Conservation (phyloP, 2,113 vertebrate genomes). For the Boulengeromyrus knoepffleri region DNA sequence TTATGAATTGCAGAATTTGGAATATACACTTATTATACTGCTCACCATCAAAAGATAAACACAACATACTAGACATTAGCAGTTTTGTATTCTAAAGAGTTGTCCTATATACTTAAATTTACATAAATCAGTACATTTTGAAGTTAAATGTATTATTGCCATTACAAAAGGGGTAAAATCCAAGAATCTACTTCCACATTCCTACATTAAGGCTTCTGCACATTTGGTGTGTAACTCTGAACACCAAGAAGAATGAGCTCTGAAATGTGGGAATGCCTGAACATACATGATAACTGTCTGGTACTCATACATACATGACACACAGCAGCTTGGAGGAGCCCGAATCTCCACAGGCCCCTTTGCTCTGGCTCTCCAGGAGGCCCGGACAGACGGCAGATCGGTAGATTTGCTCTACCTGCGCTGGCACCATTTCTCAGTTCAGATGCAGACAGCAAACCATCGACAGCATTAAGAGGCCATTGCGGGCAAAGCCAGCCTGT, state of each 20-base stretch:
- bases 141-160: background rate
- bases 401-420: constrained; percentile 65
- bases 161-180: background rate
- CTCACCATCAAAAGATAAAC: background rate
- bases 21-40: background rate
- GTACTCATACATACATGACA: background rate
- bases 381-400: constrained; percentile 63
- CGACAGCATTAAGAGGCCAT: constrained; percentile 73
- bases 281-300: background rate
- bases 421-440: constrained; percentile 72
- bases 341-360: constrained; percentile 45
- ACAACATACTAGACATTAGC: background rate
- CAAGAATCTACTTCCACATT: background rate
- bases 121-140: background rate
- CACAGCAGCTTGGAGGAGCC: constrained; percentile 28
- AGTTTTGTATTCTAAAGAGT: background rate
- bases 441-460: constrained; percentile 72
- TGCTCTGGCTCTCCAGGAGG: constrained; percentile 48
- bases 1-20: background rate
- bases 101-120: background rate
- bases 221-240: background rate
- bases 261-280: background rate
- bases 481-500: constrained; percentile 62
- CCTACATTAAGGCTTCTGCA: background rate
- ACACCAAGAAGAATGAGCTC: background rate